Percentiles rank a stretch among this genome's conserved stretches.
Conservation (phyloP, 2,888 invertebrate genomes). For the Caenorhabditis uteleia region DNA sequence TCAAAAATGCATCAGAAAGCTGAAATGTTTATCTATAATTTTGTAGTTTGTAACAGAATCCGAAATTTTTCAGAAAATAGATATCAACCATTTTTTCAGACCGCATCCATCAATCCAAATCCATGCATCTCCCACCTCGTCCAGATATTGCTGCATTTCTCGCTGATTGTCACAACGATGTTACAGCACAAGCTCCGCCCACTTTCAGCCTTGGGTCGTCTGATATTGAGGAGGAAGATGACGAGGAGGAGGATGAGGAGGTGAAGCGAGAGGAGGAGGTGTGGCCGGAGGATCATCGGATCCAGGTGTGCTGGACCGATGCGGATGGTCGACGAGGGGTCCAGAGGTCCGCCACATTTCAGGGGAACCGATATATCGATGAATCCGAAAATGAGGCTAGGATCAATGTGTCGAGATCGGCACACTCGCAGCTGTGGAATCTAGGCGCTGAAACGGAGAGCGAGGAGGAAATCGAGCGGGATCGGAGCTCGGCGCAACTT, state of each 20-base stretch:
- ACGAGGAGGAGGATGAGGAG: conserved; percentile 10
- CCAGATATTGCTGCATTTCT: conserved; percentile 41
- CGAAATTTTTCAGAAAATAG: too few species aligned
- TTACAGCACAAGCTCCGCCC: conserved; percentile 12
- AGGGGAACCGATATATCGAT: conserved; percentile 23
- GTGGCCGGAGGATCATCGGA: conserved; percentile 36
- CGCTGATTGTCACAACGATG: conserved; percentile 33
- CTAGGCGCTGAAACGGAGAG: too few species aligned
- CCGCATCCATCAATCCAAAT: conserved; percentile 35
- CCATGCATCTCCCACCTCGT: conserved; percentile 38
- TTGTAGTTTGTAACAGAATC: too few species aligned
- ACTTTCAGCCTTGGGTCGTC: conserved; percentile 29
- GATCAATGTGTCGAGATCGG: conserved; percentile 36
- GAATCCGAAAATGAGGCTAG: conserved; percentile 8
- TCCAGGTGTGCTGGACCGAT: conserved; percentile 36
- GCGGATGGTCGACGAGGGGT: conserved; percentile 9
- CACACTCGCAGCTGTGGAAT: conserved; percentile 34
- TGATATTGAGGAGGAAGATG: conserved; percentile 7
- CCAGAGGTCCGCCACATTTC: conserved; percentile 38
- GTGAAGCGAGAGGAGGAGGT: conserved; percentile 23
- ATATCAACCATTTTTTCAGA: too few species aligned
- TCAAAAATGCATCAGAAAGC: too few species aligned
- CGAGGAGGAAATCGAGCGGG: too few species aligned
- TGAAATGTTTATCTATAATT: too few species aligned
- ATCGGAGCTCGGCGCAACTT: too few species aligned